Conservation (phyloP, 2,113 vertebrate genomes). For the Rhea pennata region DNA sequence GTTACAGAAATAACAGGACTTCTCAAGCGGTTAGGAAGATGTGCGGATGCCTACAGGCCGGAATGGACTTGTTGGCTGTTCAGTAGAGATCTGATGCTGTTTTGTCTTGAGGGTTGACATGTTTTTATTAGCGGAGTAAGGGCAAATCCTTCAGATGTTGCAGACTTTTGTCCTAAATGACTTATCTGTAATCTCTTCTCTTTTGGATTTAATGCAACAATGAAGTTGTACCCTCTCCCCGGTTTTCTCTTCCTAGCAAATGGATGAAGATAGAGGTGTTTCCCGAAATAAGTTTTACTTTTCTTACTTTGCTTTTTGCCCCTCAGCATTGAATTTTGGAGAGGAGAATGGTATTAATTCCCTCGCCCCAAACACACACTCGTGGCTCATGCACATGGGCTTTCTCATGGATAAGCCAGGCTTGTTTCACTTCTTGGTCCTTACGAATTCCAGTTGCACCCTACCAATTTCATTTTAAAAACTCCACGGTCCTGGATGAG, state of each 20-base stretch:
- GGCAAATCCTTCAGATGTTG: slow-evolving; percentile 11
- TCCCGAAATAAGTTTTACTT: neutral
- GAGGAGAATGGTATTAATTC: fast-evolving
- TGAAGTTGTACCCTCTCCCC: neutral
- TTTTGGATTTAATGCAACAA: neutral
- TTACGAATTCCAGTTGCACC: neutral
- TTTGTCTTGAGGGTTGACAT: neutral
- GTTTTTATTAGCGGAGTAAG: neutral
- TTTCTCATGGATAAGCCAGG: neutral
- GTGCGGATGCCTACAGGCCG: neutral
- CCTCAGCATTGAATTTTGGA: neutral
- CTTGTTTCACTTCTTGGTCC: neutral
- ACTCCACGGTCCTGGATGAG: neutral
- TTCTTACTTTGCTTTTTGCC: too few relatives aligned
- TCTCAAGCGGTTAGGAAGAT: neutral
- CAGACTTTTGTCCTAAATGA: slow-evolving; percentile 35
- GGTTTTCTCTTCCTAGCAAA: neutral
- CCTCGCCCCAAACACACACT: neutral
- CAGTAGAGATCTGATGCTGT: neutral
- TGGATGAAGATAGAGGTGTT: neutral
- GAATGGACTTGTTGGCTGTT: neutral
- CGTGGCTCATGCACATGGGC: fast-evolving
- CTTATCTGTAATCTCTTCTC: slow-evolving; percentile 46
- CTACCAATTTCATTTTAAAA: neutral
- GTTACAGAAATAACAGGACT: neutral